phyloP scores from a whole-genome alignment of 2,113 vertebrate species.

The Potamarius usumacintae region DNA sequence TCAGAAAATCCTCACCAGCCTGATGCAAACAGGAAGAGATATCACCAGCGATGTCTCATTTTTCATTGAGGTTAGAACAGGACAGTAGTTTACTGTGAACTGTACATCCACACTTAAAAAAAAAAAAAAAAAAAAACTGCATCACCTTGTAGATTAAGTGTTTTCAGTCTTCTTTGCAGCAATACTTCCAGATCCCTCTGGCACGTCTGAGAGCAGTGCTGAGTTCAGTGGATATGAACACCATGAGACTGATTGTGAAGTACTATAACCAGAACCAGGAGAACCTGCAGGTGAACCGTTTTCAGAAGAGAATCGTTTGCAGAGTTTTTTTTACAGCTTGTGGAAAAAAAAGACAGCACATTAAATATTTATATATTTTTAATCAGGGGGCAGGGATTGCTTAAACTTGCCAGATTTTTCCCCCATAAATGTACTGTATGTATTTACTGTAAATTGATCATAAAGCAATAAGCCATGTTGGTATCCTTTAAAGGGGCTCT shows the following conservation, averaged over 20 bases:
- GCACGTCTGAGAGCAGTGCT: slow-evolving; percentile 63
- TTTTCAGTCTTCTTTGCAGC: slow-evolving; percentile 56
- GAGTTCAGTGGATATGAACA: slow-evolving; percentile 60
- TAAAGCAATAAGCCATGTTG: not conserved
- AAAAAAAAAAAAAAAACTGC: no score
- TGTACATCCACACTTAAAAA: not conserved
- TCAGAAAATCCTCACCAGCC: slow-evolving; percentile 69
- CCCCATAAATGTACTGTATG: not conserved
- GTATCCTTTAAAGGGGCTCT: not conserved
- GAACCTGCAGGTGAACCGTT: slow-evolving; percentile 61
- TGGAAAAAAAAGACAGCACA: not conserved
- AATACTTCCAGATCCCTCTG: slow-evolving; percentile 71
- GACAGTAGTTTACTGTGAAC: not conserved
- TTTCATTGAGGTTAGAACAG: slow-evolving; percentile 68
- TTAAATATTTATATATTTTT: not conserved
- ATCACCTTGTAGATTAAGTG: not conserved
- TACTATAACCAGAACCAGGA: slow-evolving; percentile 66
- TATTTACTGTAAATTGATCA: no score
- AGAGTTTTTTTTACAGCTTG: not conserved
- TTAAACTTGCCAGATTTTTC: not conserved
- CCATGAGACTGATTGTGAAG: slow-evolving; percentile 69
- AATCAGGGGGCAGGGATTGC: not conserved
- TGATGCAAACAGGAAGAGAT: slow-evolving; percentile 68
- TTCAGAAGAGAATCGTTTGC: not conserved
- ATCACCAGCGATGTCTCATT: slow-evolving; percentile 53